Conservation (phyloP, 2,797 vertebrate genomes). For the Sebastes baramenuke region DNA sequence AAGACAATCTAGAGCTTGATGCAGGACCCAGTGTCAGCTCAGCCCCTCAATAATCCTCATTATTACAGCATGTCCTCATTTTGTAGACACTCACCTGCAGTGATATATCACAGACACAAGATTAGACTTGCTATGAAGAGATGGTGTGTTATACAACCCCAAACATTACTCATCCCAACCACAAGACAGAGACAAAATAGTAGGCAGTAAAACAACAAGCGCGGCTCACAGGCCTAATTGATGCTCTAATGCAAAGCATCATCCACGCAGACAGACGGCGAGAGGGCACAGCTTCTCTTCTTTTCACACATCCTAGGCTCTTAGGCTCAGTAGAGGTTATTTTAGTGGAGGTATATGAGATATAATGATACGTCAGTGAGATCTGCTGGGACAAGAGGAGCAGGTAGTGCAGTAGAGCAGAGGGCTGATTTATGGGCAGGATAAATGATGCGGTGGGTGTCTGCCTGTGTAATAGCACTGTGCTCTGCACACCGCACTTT, state of each 20-base stretch:
- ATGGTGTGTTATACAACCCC: conserved; percentile 45
- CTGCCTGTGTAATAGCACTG: conserved; percentile 78
- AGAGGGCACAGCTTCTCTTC: conserved; percentile 55
- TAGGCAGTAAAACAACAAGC: conserved; percentile 58
- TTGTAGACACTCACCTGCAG: conserved; percentile 55
- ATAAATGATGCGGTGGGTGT: conserved; percentile 81
- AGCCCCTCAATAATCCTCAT: conserved; percentile 64
- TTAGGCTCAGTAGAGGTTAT: conserved; percentile 72
- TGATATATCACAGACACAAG: conserved; percentile 51
- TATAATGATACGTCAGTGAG: conserved; percentile 79
- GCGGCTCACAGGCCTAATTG: conserved; percentile 64
- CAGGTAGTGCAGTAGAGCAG: conserved; percentile 75
- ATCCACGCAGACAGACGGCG: conserved; percentile 48
- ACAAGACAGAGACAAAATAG: conserved; percentile 51
- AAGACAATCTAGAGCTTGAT: conserved; percentile 45
- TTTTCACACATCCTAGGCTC: conserved; percentile 61
- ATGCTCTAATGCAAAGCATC: conserved; percentile 60
- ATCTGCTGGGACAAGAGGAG: conserved; percentile 78
- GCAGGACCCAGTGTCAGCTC: conserved; percentile 42
- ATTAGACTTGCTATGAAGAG: conserved; percentile 54
- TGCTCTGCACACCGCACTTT: conserved; percentile 71
- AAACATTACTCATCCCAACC: conserved; percentile 56
- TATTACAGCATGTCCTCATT: conserved; percentile 67
- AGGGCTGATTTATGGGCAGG: conserved; percentile 80
- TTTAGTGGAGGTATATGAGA: conserved; percentile 77